These are phyloP conservation scores for Psittacula cyanocephala DNA, from an alignment of 2,113 vertebrate species.

Conservation along the genomic window DNA sequence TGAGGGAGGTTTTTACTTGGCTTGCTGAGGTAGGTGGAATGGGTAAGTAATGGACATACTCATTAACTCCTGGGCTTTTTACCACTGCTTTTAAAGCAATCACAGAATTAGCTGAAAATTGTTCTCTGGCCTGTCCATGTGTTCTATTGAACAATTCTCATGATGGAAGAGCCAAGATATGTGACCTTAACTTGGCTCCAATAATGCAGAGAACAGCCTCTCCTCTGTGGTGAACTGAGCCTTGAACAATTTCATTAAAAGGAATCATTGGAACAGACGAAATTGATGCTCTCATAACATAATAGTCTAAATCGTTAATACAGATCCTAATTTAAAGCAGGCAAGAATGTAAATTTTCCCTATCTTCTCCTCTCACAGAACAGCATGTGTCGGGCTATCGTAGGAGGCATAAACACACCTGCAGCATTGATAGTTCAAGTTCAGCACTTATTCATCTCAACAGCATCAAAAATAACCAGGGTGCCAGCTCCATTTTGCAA, in stretches of 20 bases:
- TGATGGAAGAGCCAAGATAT: constrained; percentile 6
- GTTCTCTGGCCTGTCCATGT: not conserved
- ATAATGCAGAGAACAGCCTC: constrained; percentile 1
- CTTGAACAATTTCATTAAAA: constrained; percentile 58
- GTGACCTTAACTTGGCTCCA: constrained; percentile 17
- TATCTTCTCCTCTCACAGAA: not conserved
- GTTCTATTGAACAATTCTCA: constrained; percentile 33
- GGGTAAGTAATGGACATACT: constrained; percentile 49
- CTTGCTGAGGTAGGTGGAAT: not conserved
- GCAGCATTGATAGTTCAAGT: not conserved
- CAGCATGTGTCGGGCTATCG: not conserved
- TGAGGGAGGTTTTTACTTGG: not conserved
- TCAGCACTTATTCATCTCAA: constrained; percentile 7
- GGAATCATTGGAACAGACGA: constrained; percentile 36
- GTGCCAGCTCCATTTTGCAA: not conserved
- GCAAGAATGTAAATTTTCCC: not conserved
- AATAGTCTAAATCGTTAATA: constrained; percentile 15
- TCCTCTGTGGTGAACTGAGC: constrained; percentile 42
- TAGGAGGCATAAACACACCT: constrained; percentile 16
- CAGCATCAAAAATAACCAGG: not conserved
- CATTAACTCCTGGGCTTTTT: constrained; percentile 42
- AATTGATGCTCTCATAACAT: constrained; percentile 54
- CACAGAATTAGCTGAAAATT: constrained; percentile 51
- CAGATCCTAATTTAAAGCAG: constrained; percentile 18
- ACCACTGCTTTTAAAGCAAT: constrained; percentile 21